Evolutionary conservation across 2,797 vertebrate genomes (phyloP).

Genomic region (Cirrhinus mrigala): DNA sequence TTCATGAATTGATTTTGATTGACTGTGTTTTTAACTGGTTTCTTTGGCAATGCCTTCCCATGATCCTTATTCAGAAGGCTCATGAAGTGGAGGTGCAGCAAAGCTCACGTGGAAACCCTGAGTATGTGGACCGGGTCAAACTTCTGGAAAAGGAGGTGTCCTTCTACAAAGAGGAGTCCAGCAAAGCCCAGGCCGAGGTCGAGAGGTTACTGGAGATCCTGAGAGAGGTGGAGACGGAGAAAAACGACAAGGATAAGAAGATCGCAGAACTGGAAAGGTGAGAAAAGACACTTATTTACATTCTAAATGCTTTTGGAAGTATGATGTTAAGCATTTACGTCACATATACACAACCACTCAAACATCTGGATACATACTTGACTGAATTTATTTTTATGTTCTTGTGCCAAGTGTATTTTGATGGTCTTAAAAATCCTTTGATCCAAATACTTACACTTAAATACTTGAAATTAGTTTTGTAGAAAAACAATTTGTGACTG

Average conservation of each 20-base stretch:
- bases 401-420: background rate
- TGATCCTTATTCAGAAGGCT: constrained; percentile 81
- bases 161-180: constrained; percentile 93
- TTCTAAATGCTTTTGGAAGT: background rate
- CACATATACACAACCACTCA: background rate
- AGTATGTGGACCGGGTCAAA: constrained; percentile 91
- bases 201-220: constrained; percentile 97
- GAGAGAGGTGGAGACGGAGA: constrained; percentile 96
- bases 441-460: no score
- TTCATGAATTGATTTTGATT: background rate
- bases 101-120: constrained; percentile 87
- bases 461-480: no score
- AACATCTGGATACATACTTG: background rate
- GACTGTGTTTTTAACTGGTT: constrained; percentile 5
- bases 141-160: constrained; percentile 94
- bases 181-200: constrained; percentile 93
- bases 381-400: background rate
- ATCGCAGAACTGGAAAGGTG: constrained; percentile 97
- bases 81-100: constrained; percentile 93
- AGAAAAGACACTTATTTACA: background rate
- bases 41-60: constrained; percentile 2
- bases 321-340: background rate
- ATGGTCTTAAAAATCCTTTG: background rate
- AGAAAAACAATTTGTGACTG: no score
- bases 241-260: constrained; percentile 99